These are phyloP conservation scores for Squalus acanthias DNA, from an alignment of 2,797 vertebrate species.

Conservation along the genomic window DNA sequence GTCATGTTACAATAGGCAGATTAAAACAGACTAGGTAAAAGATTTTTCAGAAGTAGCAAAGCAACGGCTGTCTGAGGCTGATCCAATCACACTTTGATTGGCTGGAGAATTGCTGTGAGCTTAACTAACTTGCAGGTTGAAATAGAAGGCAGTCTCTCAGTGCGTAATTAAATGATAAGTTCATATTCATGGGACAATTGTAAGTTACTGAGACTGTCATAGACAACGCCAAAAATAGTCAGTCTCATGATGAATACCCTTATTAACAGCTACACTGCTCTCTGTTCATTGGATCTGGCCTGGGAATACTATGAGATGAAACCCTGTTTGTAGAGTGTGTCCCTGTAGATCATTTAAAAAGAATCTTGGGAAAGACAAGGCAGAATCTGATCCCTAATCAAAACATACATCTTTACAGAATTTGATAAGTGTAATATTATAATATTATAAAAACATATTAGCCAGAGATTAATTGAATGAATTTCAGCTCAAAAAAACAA, in stretches of 20 bases:
- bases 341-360: conserved; percentile 54
- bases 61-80: conserved; percentile 55
- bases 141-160: conserved; percentile 66
- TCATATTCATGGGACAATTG: conserved; percentile 80
- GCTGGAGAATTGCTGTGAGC: conserved; percentile 63
- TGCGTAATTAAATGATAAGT: conserved; percentile 91
- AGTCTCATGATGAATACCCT: conserved; percentile 77
- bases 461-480: conserved; percentile 25
- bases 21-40: background rate
- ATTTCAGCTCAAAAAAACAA: conserved; percentile 20
- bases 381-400: conserved; percentile 38
- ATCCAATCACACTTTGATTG: conserved; percentile 52
- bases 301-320: conserved; percentile 52
- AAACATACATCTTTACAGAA: conserved; percentile 23
- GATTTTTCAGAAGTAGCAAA: background rate
- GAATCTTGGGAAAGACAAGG: conserved; percentile 57
- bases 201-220: conserved; percentile 60
- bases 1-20: conserved; percentile 10
- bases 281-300: conserved; percentile 57
- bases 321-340: conserved; percentile 55
- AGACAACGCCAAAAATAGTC: conserved; percentile 62
- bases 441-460: conserved; percentile 28
- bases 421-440: conserved; percentile 31
- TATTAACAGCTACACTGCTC: conserved; percentile 75
- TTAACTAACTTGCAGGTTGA: conserved; percentile 80